Base-by-base conservation (phyloP, 2,113 vertebrate genomes). In the Rafetus swinhoei region DNA sequence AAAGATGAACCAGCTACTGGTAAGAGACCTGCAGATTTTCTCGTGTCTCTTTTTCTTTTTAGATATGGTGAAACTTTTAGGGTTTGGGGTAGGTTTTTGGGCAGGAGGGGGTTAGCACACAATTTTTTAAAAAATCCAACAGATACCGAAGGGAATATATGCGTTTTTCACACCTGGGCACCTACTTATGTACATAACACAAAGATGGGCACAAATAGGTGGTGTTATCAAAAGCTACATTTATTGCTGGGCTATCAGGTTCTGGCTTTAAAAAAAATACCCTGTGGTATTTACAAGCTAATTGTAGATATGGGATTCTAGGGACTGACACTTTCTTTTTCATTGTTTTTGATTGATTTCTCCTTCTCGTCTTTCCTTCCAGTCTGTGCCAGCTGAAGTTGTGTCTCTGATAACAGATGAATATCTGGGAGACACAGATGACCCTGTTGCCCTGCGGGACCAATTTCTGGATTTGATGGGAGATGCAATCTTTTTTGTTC, bases 371-470 rank as follows among this genome's bases (percentile, higher is more conserved):
- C 77, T 35, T 60, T 62, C 12, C 0, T 89, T 92, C 72, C 85
- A 96, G 96, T 19, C 0, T 6, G 0, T 22, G 8, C 15, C 35
- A 0, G 19, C 96, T 65, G 81, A 89, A n/a, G 0, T 3, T 88
- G 16, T 82, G 14, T 77, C 96, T 39, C 19, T 0, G 7, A 1
- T 95, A 1, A 9, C 81, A 56, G 88, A 97, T 1, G 98, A 98
- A 90, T 98, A 98, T 93, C 45, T 96, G 9, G 97, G 96, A 93
- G 85, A 55, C 1, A 82, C 97, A 62, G 85, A 94, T 21, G 95
- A 97, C 88, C 96, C 56, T 50, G 82, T 87, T 59, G 95, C 97
- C 94, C 97, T 98, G 57, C 96, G 98, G 95, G 97, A 98, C 50
- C 97, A 88, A 3, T 87, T 97, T 39, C 94, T 97, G 32, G 95